Evolutionary conservation across 2,797 vertebrate species (phyloP), one percentile per base, ranked within the genome.

Genomic region (Ptychadena robeensis): DNA sequence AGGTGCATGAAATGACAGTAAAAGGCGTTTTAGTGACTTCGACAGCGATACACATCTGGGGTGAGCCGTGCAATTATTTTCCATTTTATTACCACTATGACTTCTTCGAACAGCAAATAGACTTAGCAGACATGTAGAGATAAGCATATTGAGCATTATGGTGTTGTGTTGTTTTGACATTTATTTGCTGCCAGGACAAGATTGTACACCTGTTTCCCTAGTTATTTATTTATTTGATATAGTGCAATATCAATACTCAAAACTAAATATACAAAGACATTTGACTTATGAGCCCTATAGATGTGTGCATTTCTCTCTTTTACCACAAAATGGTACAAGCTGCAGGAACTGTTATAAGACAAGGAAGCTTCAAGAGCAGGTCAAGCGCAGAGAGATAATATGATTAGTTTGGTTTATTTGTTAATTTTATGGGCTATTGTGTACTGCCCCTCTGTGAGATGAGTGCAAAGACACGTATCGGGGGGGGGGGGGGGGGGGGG

Each of bases 141-240:
- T 63, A 63, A 75, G 57, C 72, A 22, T 28, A 75, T 75, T 75
- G 14, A n/a, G 6, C 57, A 75, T 75, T 75, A 75, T 38, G 57
- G 34, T 38, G 22, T 35, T 2, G 32, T 61, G 61, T 63, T 75
- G 35, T 59, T 32, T 63, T 75, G 73, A 75, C 57, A 38, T 63
- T 75, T 75, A 63, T 75, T 37, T 63, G 73, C 57, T 37, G 73
- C 73, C 57, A 75, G 61, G 34, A 63, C 25, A 22, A 38, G n/a
- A 75, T 75, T 75, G 25, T 25, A 37, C 57, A 75, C 72, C 72
- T 63, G 73, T 11, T 9, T 59, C 10, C 3, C 22, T 53, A 22
- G 25, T 25, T 11, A 8, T 61, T 61, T 61, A 11, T 28, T 61
- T 61, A n/a, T 27, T 28, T 28, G 1, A 2, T 27, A 0, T 28